Base-by-base conservation (phyloP, 2,113 vertebrate genomes). In the Oxygymnocypris stewartii region DNA sequence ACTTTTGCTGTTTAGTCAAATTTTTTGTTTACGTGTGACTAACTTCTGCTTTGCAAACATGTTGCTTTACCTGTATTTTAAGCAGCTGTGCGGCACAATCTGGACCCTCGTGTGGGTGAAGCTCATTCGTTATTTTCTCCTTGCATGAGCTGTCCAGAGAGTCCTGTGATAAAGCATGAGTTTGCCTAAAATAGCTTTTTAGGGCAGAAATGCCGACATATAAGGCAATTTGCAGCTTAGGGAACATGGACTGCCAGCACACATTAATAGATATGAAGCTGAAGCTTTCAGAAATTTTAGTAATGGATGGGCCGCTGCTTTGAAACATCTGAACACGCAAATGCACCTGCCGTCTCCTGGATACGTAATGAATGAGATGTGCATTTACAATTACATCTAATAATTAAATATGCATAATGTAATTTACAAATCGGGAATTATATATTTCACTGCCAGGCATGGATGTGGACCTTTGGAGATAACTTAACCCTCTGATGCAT, bases 181-280 rank as follows among this genome's bases (percentile, higher is more conserved):
- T 88, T 67, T 65, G 84, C 79, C 82, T 71, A 74, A 79, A 88
- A 88, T 86, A 84, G 87, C 84, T 82, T 78, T 69, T 83, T 35
- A 82, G 84, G 84, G 67, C 82, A 85, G 73, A 69, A 65, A 69
- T n/a, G 79, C 47, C 42, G 57, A 81, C 69, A 42, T 42, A 61
- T 71, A 76, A 76, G 87, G 73, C 78, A 85, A 85, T 85, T 75
- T 75, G 18, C 73, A 73, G 61, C 86, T 49, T 14, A 28, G 73
- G 47, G 80, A 83, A 83, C 51, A 74, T 40, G 47, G 13, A 74
- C 69, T 84, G 65, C 82, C 49, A 47, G 65, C 25, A 67, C 13
- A 42, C 84, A 71, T 74, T 85, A 51, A 65, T 49, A 85, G 59
- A 77, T 44, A 47, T 79, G 40, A 69, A 79, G 13, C 59, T 42